Conservation (phyloP, 1,140 invertebrate genomes). For the Drosophila murphyi region DNA sequence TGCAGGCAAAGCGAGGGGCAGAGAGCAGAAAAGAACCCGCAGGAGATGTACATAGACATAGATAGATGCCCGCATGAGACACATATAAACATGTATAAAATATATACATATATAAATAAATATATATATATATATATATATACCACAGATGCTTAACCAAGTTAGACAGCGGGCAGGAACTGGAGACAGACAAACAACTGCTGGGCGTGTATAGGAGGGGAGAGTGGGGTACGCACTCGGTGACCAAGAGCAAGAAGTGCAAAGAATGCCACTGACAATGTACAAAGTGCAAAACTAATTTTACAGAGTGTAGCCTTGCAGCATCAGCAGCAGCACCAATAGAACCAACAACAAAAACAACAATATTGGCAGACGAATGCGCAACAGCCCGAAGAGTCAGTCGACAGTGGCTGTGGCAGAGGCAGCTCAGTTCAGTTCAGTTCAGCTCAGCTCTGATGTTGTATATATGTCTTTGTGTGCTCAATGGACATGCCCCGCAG, state of each 20-base stretch:
- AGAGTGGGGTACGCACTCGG: conserved; percentile 7
- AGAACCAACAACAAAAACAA: conserved; percentile 28
- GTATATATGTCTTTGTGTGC: conserved; percentile 35
- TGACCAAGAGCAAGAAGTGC: conserved; percentile 68
- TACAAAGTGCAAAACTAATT: conserved; percentile 83
- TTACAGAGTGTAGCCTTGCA: conserved; percentile 73
- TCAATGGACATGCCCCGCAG: conserved; percentile 16
- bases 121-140: background rate
- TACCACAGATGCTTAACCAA: conserved; percentile 33
- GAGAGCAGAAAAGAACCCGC: conserved; percentile 2
- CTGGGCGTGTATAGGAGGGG: conserved; percentile 6
- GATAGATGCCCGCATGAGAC: conserved; percentile 1
- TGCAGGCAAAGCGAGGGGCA: conserved; percentile 37
- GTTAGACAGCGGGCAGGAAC: conserved; percentile 31
- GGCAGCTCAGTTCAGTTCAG: conserved; percentile 15
- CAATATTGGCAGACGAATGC: conserved; percentile 30
- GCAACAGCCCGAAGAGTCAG: conserved; percentile 47
- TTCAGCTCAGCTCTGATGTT: conserved; percentile 49
- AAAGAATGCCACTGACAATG: conserved; percentile 83
- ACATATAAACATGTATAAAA: conserved; percentile 5
- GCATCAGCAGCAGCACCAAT: conserved; percentile 25
- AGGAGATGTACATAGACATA: conserved; percentile 16
- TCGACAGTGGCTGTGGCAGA: conserved; percentile 3
- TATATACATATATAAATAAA: background rate
- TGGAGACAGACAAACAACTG: conserved; percentile 31